Percentiles rank a stretch among this genome's conserved stretches.
phyloP scores from a whole-genome alignment of 1,140 invertebrate species.

The Dryas iulia region DNA sequence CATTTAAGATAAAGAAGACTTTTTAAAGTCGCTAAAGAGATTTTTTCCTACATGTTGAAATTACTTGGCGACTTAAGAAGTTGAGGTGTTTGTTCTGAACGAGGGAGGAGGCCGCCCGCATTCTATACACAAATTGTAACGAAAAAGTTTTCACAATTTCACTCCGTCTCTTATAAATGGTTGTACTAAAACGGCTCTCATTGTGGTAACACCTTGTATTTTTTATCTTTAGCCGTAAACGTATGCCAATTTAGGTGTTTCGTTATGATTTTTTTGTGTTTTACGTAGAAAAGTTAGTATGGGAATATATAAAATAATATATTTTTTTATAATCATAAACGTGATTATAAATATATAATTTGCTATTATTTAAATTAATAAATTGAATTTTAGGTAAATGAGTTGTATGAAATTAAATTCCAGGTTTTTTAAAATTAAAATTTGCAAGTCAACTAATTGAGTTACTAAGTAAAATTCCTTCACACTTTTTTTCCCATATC shows the following conservation, averaged over 20 bases:
- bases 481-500: no score
- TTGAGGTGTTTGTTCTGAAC: not conserved
- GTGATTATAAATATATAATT: no score
- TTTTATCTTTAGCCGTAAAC: slow-evolving; percentile 10
- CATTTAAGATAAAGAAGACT: no score
- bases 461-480: no score
- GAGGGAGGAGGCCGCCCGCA: not conserved
- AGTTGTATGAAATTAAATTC: no score
- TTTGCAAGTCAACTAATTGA: no score
- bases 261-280: not conserved
- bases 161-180: slow-evolving; percentile 6
- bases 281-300: not conserved
- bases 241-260: not conserved
- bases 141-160: slow-evolving; percentile 5
- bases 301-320: no score
- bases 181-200: slow-evolving; percentile 6
- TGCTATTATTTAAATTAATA: no score
- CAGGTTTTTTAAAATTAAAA: no score
- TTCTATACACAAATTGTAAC: slow-evolving; percentile 1
- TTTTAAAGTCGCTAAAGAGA: not conserved
- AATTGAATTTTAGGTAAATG: no score
- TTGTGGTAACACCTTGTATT: slow-evolving; percentile 10
- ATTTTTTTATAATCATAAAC: no score
- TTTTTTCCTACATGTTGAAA: not conserved
- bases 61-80: not conserved